Conservation (phyloP, 1,140 invertebrate species). For the Drosophila melanogaster region Release_6_plus_ISO1_MT NT_037436.4:16890001-16890500, state of each 20-base stretch:
- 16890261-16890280: constrained; percentile 27
- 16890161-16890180: neutral
- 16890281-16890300: constrained; percentile 50
- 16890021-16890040: no score
- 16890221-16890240: constrained; percentile 70
- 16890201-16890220: neutral
- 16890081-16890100: no score
- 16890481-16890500: constrained; percentile 18
- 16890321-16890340: constrained; percentile 69
- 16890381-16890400: constrained; percentile 65
- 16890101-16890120: no score
- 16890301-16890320: constrained; percentile 62
- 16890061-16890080: no score
- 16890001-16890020: no score
- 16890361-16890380: constrained; percentile 38
- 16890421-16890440: constrained; percentile 65
- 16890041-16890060: no score
- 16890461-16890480: constrained; percentile 64
- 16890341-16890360: constrained; percentile 65
- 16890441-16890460: constrained; percentile 32
- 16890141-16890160: no score
- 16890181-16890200: neutral
- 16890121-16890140: no score
- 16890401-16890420: constrained; percentile 56
- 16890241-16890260: constrained; percentile 73